These are phyloP conservation scores for Tanaodytes sp. DNA, from an alignment of 2,888 invertebrate species.

Conservation along the genomic window DNA sequence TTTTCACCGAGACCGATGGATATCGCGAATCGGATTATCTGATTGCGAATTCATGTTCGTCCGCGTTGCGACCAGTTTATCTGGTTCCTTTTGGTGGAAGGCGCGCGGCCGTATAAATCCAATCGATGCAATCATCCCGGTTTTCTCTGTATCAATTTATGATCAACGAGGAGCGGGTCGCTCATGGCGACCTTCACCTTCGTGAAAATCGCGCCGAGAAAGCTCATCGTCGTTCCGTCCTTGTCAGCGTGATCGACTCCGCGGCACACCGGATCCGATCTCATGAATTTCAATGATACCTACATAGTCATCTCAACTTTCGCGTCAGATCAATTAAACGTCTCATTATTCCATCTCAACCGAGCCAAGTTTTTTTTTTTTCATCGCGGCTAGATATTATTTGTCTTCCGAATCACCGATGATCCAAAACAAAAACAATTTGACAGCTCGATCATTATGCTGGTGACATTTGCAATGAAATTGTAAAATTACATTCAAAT, in stretches of 20 bases:
- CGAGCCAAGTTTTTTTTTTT: no score
- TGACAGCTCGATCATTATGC: no score
- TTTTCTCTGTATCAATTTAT: constrained; percentile 43
- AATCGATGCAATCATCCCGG: constrained; percentile 6
- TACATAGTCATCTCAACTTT: constrained; percentile 46
- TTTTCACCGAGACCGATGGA: no score
- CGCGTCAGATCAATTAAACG: constrained; percentile 42
- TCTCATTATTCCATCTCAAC: constrained; percentile 31
- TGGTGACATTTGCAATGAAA: no score
- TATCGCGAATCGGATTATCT: no score
- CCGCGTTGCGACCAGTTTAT: constrained; percentile 20
- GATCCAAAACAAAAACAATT: no score
- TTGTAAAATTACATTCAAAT: no score
- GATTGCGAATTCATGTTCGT: constrained; percentile 15
- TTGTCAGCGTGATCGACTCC: constrained; percentile 42
- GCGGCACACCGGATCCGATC: constrained; percentile 41
- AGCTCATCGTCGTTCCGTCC: constrained; percentile 49
- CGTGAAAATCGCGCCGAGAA: constrained; percentile 63
- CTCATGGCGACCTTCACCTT: constrained; percentile 62
- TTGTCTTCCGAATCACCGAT: no score
- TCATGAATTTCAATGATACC: constrained; percentile 51
- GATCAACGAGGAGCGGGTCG: constrained; percentile 28
- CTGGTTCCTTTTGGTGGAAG: constrained; percentile 10
- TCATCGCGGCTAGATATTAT: no score
- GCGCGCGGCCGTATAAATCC: constrained; percentile 7